Evolutionary conservation across 2,113 vertebrate genomes (phyloP).

Genomic region (Plecotus auritus): DNA sequence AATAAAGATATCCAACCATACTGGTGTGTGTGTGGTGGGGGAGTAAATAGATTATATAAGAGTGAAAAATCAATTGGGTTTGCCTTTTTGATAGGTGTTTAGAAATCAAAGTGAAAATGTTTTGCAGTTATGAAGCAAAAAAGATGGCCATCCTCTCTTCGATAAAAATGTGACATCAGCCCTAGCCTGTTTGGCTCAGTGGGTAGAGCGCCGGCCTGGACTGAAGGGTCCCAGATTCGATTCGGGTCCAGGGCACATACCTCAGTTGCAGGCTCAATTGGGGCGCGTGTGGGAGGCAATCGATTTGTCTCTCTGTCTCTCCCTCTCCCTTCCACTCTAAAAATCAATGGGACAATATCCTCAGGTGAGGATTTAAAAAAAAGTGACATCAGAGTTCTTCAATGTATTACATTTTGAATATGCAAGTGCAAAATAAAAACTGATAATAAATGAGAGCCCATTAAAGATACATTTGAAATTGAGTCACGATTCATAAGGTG

Average conservation of each 20-base stretch:
- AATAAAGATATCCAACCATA: not conserved
- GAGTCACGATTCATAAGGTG: not conserved
- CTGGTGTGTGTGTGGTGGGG: no score
- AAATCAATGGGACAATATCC: no score
- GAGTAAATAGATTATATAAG: not conserved
- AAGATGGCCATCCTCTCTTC: not conserved
- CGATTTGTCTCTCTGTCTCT: no score
- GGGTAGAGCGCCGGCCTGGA: no score
- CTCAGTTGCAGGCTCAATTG: no score
- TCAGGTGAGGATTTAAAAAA: no score
- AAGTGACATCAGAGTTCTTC: not conserved
- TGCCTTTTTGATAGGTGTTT: not conserved
- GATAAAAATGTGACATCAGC: not conserved
- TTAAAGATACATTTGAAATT: not conserved
- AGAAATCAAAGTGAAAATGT: constrained; percentile 23
- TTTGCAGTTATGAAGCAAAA: not conserved
- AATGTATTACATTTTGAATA: not conserved
- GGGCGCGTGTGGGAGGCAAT: no score
- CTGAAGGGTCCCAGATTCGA: no score
- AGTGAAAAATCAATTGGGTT: not conserved
- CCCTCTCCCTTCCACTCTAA: no score
- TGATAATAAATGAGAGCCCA: not conserved
- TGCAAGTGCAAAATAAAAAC: not conserved
- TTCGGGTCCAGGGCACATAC: no score
- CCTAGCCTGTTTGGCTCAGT: no score